These are phyloP conservation scores for Parasteatoda tepidariorum DNA, from an alignment of 1,140 invertebrate genomes.

Conservation along the genomic window DNA sequence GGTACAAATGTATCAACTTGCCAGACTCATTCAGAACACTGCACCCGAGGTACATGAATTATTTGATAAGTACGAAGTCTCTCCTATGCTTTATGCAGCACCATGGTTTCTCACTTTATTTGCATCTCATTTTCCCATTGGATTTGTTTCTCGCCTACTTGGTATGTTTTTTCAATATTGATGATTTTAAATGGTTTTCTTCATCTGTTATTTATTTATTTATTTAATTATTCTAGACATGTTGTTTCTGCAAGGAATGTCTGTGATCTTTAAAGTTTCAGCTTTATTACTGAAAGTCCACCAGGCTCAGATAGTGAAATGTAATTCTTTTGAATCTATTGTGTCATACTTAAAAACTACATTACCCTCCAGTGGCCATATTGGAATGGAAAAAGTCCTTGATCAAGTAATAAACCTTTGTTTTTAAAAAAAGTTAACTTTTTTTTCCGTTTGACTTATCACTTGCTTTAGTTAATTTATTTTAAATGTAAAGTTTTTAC, in stretches of 20 bases:
- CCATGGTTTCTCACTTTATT: slow-evolving; percentile 96
- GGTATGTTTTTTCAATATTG: slow-evolving; percentile 73
- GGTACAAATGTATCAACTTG: slow-evolving; percentile 88
- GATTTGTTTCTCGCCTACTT: slow-evolving; percentile 92
- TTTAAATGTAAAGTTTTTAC: no score
- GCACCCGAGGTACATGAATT: slow-evolving; percentile 87
- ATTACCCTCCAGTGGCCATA: slow-evolving; percentile 70
- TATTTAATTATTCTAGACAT: slow-evolving; percentile 77
- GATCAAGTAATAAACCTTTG: slow-evolving; percentile 72
- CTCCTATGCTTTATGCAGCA: slow-evolving; percentile 92
- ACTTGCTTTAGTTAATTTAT: no score
- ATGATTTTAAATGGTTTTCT: not conserved
- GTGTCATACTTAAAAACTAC: slow-evolving; percentile 89
- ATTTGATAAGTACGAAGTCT: slow-evolving; percentile 89
- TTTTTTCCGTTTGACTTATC: no score
- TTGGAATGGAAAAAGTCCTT: slow-evolving; percentile 78
- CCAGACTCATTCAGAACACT: slow-evolving; percentile 87
- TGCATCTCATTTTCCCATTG: slow-evolving; percentile 94
- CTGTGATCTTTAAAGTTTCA: slow-evolving; percentile 90
- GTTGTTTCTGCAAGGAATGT: slow-evolving; percentile 87
- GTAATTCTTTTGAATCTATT: slow-evolving; percentile 90
- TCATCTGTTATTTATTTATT: not conserved
- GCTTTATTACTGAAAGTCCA: slow-evolving; percentile 85
- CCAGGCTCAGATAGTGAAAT: slow-evolving; percentile 83
- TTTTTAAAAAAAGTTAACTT: no score